Conservation (phyloP, 1,140 invertebrate species). For the Episyrphus balteatus region DNA sequence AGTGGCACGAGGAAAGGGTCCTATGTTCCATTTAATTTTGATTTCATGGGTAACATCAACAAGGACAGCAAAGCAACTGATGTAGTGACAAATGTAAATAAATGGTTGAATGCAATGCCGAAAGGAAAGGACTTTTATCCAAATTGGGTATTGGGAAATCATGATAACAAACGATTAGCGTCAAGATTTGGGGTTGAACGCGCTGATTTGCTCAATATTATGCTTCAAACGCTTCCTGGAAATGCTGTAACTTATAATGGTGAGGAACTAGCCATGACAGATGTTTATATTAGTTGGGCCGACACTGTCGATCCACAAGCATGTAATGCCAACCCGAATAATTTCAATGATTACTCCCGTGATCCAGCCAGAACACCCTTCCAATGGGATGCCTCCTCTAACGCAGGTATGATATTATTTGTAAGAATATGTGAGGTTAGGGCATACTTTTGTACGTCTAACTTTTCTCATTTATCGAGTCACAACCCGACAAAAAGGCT, state of each 20-base stretch:
- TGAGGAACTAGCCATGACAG: slow-evolving; percentile 71
- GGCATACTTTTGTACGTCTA: too few relatives aligned
- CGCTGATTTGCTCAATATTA: slow-evolving; percentile 53
- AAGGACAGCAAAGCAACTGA: slow-evolving; percentile 45
- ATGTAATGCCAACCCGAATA: slow-evolving; percentile 24
- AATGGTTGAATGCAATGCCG: slow-evolving; percentile 48
- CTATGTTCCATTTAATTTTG: slow-evolving; percentile 56
- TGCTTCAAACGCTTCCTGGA: slow-evolving; percentile 52
- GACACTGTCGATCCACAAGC: slow-evolving; percentile 38
- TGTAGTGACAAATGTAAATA: slow-evolving; percentile 41
- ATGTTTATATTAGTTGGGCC: slow-evolving; percentile 45
- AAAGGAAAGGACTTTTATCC: slow-evolving; percentile 19
- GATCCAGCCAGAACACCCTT: slow-evolving; percentile 54
- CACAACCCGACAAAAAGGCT: too few relatives aligned
- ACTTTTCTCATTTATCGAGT: too few relatives aligned
- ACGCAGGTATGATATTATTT: slow-evolving; percentile 32
- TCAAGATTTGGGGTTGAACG: slow-evolving; percentile 48
- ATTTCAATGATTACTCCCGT: slow-evolving; percentile 32
- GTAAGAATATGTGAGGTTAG: too few relatives aligned
- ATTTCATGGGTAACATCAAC: slow-evolving; percentile 41
- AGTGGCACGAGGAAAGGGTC: slow-evolving; percentile 43
- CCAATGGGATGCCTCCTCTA: slow-evolving; percentile 48
- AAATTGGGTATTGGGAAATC: slow-evolving; percentile 56
- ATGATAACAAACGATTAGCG: slow-evolving; percentile 55
- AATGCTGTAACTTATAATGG: slow-evolving; percentile 61